Base-by-base conservation (phyloP, 2,888 invertebrate genomes). In the Xylophagus ater region DNA sequence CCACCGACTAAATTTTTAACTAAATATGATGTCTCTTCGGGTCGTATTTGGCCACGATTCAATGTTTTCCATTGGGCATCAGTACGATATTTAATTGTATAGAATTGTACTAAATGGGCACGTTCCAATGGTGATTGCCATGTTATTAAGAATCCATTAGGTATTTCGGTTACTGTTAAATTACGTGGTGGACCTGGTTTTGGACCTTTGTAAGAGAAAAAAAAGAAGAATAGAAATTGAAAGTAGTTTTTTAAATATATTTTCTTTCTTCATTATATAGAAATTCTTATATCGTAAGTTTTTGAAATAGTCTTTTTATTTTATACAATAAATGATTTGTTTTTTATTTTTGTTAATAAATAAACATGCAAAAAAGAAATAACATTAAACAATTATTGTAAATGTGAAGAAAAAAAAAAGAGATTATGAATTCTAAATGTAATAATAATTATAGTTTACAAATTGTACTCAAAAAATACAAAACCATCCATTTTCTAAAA, bases 1-100 rank as follows among this genome's bases (percentile, higher is more conserved):
- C 88, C 89, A 53, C 88, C 88, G 52, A 87, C 86, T 66, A 90
- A 70, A 68, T 87, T 88, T 71, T 89, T 89, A 54, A 89, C 89
- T 85, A 89, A 72, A 69, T 84, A 90, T 60, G 82, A 83, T 51
- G 86, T 87, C 67, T 87, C 87, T 67, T 88, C 87, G 10, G 89
- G 82, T 49, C 87, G 74, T 57, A 90, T 89, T 65, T 81, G 81
- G 45, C 84, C 88, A 53, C 86, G 80, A 67, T 87, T 88, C 54
- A 89, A 73, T 38, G 81, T 82, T 66, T 86, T 88, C 86, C 87
- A 89, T 55, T 80, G 78, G 47, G 86, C 83, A 62, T 89, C 89
- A 34, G 86, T 86, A 59, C 83, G 80, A 69, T 88, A 90, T 69
- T 89, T 87, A 66, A 92, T 88, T 49, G 83, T 83, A 68, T 90